Evolutionary conservation across 2,113 vertebrate species (phyloP).

Genomic region (Oreochromis spilurus): DNA sequence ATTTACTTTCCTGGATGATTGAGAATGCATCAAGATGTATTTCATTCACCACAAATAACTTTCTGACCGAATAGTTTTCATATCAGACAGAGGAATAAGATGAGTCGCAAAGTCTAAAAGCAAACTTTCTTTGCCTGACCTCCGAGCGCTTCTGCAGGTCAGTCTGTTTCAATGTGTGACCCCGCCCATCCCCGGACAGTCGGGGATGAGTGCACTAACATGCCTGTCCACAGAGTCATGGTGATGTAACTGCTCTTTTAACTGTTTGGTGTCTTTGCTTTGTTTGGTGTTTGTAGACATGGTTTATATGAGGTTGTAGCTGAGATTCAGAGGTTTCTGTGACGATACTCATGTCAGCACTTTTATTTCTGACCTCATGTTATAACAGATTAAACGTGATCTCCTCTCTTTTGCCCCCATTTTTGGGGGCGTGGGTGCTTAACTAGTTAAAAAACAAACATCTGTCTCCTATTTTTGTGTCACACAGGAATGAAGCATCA

Average conservation of each 20-base stretch:
- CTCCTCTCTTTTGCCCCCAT: background rate
- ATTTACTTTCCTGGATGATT: too few species aligned
- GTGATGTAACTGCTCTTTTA: background rate
- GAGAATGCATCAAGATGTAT: background rate
- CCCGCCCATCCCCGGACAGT: background rate
- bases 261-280: background rate
- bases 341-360: background rate
- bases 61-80: accelerated
- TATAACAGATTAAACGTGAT: background rate
- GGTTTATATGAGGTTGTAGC: background rate
- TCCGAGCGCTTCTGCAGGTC: accelerated
- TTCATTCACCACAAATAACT: background rate
- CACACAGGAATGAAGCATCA: background rate
- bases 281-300: background rate
- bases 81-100: accelerated
- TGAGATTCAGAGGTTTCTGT: background rate
- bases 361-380: background rate
- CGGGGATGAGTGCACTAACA: too few species aligned
- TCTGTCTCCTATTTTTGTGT: background rate
- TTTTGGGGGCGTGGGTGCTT: accelerated
- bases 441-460: background rate
- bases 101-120: background rate
- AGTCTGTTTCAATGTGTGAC: background rate
- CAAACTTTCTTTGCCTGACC: background rate
- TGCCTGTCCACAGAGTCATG: background rate